Conservation (phyloP, 2,888 invertebrate genomes). For the Nymphalis c-album region DNA sequence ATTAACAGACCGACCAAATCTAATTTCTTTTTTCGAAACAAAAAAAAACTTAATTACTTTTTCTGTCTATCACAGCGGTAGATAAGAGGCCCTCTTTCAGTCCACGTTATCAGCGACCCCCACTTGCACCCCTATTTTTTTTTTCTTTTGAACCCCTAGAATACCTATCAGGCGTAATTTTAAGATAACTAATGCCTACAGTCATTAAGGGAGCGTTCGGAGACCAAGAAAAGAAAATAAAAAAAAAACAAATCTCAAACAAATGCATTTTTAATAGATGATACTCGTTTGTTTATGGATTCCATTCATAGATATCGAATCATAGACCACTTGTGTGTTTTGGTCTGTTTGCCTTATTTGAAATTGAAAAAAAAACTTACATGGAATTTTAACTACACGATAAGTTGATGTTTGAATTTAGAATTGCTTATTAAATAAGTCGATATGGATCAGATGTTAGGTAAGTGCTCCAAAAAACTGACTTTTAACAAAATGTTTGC, state of each 20-base stretch:
- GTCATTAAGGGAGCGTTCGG: slow-evolving; percentile 68
- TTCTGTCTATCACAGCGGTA: slow-evolving; percentile 68
- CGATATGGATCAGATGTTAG: too few relatives aligned
- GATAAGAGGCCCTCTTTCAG: slow-evolving; percentile 70
- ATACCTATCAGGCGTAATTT: slow-evolving; percentile 72
- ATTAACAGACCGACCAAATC: slow-evolving; percentile 63
- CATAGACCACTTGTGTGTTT: neutral
- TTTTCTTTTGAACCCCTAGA: slow-evolving; percentile 56
- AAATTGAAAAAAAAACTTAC: neutral
- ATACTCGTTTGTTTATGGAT: slow-evolving; percentile 13
- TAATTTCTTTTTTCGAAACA: slow-evolving; percentile 69
- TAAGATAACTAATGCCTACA: slow-evolving; percentile 76
- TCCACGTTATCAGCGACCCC: slow-evolving; percentile 69
- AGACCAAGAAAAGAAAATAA: slow-evolving; percentile 48
- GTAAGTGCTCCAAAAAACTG: too few relatives aligned
- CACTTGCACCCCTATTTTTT: slow-evolving; percentile 53
- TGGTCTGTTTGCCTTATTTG: neutral
- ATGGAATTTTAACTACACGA: neutral
- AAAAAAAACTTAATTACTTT: slow-evolving; percentile 77
- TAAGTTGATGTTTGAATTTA: too few relatives aligned
- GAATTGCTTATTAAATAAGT: too few relatives aligned
- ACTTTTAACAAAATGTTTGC: too few relatives aligned
- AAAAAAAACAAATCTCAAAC: slow-evolving; percentile 55
- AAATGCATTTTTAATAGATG: slow-evolving; percentile 71
- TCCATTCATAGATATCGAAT: slow-evolving; percentile 8